Conservation (phyloP, 92 coral and sea anemone genomes). For the Palythoa grandis region DNA sequence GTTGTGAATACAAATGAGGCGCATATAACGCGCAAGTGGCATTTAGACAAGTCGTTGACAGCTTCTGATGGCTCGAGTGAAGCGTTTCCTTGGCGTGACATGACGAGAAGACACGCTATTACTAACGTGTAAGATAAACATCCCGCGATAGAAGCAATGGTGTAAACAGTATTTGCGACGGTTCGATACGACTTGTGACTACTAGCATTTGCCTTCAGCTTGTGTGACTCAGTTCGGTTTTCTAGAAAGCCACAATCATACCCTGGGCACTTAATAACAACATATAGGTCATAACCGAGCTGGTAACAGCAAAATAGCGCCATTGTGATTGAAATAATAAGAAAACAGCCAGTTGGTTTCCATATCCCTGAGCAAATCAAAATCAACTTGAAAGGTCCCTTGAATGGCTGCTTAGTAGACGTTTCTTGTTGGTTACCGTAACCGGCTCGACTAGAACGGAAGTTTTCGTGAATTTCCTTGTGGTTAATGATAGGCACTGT, state of each 20-base stretch:
- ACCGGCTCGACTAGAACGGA: constrained; percentile 17
- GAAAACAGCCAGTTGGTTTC: constrained; percentile 58
- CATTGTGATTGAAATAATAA: constrained; percentile 52
- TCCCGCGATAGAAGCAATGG: constrained; percentile 64
- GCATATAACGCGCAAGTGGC: constrained; percentile 45
- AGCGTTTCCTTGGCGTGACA: constrained; percentile 11
- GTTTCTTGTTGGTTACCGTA: neutral
- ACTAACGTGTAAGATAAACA: constrained; percentile 64
- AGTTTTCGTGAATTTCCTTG: constrained; percentile 19
- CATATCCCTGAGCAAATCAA: constrained; percentile 64
- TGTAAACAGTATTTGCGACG: constrained; percentile 71
- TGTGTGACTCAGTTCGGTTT: constrained; percentile 49
- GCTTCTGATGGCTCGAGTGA: constrained; percentile 47
- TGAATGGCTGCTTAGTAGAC: neutral
- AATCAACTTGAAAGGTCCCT: constrained; percentile 37
- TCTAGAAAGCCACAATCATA: constrained; percentile 74
- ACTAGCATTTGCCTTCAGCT: constrained; percentile 18
- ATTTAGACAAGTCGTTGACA: constrained; percentile 48
- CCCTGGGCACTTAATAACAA: constrained; percentile 67
- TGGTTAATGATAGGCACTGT: constrained; percentile 1
- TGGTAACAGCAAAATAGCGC: constrained; percentile 53
- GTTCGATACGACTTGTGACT: constrained; percentile 51
- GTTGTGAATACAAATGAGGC: constrained; percentile 43
- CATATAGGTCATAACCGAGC: constrained; percentile 67
- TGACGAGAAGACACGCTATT: constrained; percentile 52